Conservation (phyloP, 2,888 invertebrate genomes). For the Caenorhabditis uteleia region DNA sequence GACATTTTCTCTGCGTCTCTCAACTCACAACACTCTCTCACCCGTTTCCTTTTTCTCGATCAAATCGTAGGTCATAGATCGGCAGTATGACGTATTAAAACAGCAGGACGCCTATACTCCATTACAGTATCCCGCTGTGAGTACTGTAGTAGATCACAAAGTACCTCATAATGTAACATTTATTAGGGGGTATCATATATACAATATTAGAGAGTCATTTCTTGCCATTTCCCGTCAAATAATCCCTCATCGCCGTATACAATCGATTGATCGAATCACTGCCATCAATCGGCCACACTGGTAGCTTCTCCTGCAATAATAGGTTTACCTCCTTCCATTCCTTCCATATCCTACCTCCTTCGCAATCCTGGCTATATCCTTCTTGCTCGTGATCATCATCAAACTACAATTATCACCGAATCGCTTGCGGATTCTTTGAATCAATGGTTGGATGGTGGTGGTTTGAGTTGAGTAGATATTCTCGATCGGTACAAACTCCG, state of each 20-base stretch:
- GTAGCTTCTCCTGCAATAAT: constrained; percentile 42
- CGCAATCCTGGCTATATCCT: constrained; percentile 38
- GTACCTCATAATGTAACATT: neutral
- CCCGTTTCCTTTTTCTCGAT: too few relatives aligned
- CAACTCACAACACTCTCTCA: too few relatives aligned
- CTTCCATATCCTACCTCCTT: constrained; percentile 37
- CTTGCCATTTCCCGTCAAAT: constrained; percentile 27
- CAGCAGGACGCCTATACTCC: too few relatives aligned
- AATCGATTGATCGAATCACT: constrained; percentile 47
- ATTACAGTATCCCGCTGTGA: too few relatives aligned
- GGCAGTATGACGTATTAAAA: too few relatives aligned
- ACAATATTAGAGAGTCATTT: neutral
- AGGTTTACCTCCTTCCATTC: neutral
- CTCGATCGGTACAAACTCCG: constrained; percentile 92
- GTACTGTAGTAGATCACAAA: too few relatives aligned
- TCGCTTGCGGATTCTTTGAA: constrained; percentile 90
- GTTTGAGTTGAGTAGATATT: constrained; percentile 97
- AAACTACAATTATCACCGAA: constrained; percentile 96
- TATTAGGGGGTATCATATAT: neutral
- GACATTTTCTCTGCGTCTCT: too few relatives aligned
- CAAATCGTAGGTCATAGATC: too few relatives aligned
- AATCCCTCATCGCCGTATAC: constrained; percentile 37
- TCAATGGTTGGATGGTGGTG: constrained; percentile 92
- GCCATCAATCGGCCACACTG: constrained; percentile 48
- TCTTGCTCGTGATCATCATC: constrained; percentile 86